Evolutionary conservation across 2,797 vertebrate genomes (phyloP).

Genomic region (Ammospiza maritima): DNA sequence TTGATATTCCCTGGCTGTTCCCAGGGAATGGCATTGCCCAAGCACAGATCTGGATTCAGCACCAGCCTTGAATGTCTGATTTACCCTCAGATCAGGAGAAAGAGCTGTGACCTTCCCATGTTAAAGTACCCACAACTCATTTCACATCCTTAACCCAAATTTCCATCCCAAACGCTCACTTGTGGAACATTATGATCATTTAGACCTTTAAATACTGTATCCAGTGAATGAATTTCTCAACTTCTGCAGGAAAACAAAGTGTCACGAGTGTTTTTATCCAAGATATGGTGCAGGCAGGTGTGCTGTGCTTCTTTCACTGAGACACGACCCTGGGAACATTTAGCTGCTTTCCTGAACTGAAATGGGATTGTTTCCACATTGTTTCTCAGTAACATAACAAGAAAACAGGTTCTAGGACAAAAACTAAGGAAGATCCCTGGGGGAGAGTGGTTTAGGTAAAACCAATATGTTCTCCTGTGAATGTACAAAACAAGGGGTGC

Average conservation of each 20-base stretch:
- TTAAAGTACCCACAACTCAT: neutral
- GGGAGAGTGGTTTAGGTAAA: neutral
- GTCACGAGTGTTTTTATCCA: fast-evolving
- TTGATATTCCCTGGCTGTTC: neutral
- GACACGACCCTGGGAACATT: fast-evolving
- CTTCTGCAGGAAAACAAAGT: neutral
- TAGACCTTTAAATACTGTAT: neutral
- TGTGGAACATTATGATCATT: fast-evolving
- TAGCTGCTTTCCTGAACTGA: neutral
- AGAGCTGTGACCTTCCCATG: neutral
- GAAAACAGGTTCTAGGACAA: neutral
- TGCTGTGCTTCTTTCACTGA: fast-evolving
- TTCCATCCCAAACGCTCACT: neutral
- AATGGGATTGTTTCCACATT: neutral
- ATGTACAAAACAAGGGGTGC: neutral
- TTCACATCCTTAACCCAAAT: neutral
- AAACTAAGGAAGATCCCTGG: neutral
- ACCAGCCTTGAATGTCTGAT: neutral
- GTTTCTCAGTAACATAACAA: neutral
- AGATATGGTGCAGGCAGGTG: fast-evolving
- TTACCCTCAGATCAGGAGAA: neutral
- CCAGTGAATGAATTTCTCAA: neutral
- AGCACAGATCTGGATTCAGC: neutral
- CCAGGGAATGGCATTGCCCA: neutral
- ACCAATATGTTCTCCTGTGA: neutral